Conservation (phyloP, 2,888 invertebrate species). For the Andrena chrysosceles region DNA sequence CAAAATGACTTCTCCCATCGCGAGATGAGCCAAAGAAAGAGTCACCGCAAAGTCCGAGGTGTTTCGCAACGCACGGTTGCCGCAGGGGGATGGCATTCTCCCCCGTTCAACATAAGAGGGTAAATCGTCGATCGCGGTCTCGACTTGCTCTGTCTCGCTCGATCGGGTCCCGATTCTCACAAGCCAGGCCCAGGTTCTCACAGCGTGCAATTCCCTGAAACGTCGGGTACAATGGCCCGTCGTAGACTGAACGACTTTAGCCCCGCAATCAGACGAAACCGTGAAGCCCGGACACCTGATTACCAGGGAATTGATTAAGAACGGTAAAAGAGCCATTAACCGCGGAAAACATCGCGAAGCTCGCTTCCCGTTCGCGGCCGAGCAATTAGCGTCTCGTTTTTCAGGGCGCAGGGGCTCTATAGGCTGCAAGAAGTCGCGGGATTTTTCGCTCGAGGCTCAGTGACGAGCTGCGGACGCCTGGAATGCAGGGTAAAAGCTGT, state of each 20-base stretch:
- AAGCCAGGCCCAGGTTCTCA: constrained; percentile 34
- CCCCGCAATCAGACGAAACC: constrained; percentile 29
- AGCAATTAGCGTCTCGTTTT: constrained; percentile 40
- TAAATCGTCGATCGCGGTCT: neutral
- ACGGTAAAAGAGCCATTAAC: constrained; percentile 50
- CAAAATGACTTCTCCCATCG: neutral
- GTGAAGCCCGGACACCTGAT: constrained; percentile 17
- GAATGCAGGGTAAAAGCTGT: constrained; percentile 15
- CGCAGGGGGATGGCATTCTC: constrained; percentile 1
- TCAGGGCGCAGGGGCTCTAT: neutral
- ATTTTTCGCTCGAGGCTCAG: constrained; percentile 6
- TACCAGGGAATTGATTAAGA: constrained; percentile 28
- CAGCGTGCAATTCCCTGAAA: constrained; percentile 16
- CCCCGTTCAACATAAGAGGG: neutral
- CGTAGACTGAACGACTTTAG: constrained; percentile 14
- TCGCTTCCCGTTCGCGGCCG: constrained; percentile 17
- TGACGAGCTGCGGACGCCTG: neutral
- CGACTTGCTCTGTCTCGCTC: constrained; percentile 31
- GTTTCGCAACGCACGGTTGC: constrained; percentile 19
- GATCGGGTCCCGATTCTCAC: constrained; percentile 31
- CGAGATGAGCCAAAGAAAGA: neutral
- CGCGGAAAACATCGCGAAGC: constrained; percentile 5
- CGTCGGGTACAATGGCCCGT: constrained; percentile 17
- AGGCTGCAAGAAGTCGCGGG: constrained; percentile 2
- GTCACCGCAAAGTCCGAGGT: neutral